A percentile compares a stretch with the other conserved stretches of the same genome.
These are phyloP conservation scores for Catamblyrhynchus diadema DNA, from an alignment of 2,797 vertebrate genomes.

Conservation along the genomic window DNA sequence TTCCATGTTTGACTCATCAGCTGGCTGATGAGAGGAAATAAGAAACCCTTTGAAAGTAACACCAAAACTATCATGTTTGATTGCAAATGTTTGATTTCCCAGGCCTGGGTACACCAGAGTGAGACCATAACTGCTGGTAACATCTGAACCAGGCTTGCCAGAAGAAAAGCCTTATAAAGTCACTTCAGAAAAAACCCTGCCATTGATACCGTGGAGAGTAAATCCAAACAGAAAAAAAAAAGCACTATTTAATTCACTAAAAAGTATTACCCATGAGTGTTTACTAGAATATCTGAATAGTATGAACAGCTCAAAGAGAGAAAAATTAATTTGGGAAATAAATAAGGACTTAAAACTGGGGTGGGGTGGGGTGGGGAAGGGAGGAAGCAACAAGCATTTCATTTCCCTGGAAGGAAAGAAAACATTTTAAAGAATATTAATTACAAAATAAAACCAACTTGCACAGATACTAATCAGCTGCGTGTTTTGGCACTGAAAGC, in stretches of 20 bases:
- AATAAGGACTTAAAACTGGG: neutral
- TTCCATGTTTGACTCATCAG: neutral
- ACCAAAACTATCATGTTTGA: neutral
- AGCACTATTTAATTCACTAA: neutral
- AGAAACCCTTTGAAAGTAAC: neutral
- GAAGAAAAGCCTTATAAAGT: neutral
- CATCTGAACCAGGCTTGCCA: neutral
- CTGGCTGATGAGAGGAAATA: neutral
- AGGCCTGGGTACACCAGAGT: neutral
- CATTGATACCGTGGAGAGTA: neutral
- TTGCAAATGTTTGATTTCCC: neutral
- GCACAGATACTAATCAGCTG: neutral
- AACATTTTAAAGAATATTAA: neutral
- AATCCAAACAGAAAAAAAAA: neutral
- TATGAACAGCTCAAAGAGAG: neutral
- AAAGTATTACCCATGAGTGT: neutral
- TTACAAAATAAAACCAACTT: neutral
- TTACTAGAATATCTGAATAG: neutral
- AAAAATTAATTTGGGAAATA: neutral
- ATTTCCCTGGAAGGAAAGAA: neutral
- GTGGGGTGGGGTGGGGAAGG: neutral
- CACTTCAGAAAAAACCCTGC: neutral
- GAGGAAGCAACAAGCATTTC: neutral
- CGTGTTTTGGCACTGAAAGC: neutral
- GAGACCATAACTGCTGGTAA: neutral